Base-by-base conservation (phyloP, 1,140 invertebrate species). In the Pogonus chalceus region DNA sequence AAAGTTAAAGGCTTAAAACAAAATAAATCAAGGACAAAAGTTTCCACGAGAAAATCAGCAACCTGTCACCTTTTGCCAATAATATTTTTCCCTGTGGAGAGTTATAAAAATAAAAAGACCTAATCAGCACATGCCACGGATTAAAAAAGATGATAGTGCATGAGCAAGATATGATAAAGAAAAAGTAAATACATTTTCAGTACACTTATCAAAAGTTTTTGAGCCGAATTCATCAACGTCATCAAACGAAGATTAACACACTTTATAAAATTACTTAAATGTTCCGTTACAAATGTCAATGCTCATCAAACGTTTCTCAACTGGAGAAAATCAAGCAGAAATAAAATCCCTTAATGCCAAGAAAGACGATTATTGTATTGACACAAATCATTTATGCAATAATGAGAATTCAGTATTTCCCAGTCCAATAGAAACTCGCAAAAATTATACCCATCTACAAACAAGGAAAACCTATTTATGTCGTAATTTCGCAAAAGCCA, bases 361-460 rank as follows among this genome's bases (percentile, higher is more conserved):
- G 43, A 43, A 64, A 64, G 52, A 60, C 47, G 1, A 50, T 56
- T 12, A 26, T 60, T 16, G 35, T 21, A 31, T 18, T 62, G 1
- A 54, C 54, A 1, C 23, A 21, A 18, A 20, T 62, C 0, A 56
- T 54, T 23, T 61, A 64, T 24, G 55, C 51, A 10, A 49, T 52
- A 2, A n/a, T 62, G 0, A 51, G 60, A 49, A 43, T 58, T 2
- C 2, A 21, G 9, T 57, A 59, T 47, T 55, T 62, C 23, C 63
- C 62, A 2, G 43, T 22, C 0, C 59, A 62, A 31, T 72, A 64
- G 65, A 72, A 71, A 54, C 54, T 65, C 12, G 62, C 68, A 1
- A 49, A 64, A 51, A 61, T 69, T 3, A 63, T 66, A n/a, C 61
- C 68, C 55, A 58, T 70, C 21, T 49, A 22, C 2, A 66, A 70